A percentile compares a stretch with the other conserved stretches of the same genome.
These are phyloP conservation scores for Pocillopora verrucosa DNA, from an alignment of 64 coral and sea anemone genomes.

Conservation along the genomic window DNA sequence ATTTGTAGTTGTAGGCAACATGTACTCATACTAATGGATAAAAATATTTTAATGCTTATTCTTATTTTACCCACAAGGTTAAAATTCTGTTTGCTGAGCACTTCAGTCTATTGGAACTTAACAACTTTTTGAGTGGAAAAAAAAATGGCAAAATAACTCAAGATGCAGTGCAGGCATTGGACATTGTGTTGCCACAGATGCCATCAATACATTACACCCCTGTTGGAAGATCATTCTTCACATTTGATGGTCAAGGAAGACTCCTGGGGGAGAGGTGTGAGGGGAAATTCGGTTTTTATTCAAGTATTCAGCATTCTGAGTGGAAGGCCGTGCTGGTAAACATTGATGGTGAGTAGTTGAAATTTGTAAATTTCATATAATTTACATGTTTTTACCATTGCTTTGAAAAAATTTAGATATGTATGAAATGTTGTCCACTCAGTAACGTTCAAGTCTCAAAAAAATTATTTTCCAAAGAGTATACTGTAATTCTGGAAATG, in stretches of 20 bases:
- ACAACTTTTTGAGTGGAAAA: slow-evolving; percentile 16
- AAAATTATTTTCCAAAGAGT: too few relatives aligned
- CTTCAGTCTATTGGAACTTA: slow-evolving; percentile 37
- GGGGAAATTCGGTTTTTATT: slow-evolving; percentile 80
- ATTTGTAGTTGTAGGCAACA: too few relatives aligned
- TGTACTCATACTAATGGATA: neutral
- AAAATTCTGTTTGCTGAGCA: slow-evolving; percentile 53
- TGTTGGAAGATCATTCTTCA: slow-evolving; percentile 83
- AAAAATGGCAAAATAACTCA: slow-evolving; percentile 50
- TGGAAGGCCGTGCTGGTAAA: slow-evolving; percentile 63
- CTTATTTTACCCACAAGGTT: neutral
- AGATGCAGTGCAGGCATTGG: slow-evolving; percentile 64
- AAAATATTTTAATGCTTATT: neutral
- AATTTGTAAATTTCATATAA: neutral
- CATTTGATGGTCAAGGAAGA: slow-evolving; percentile 10
- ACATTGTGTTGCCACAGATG: slow-evolving; percentile 76
- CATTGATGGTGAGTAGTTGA: slow-evolving; percentile 50
- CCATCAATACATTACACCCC: slow-evolving; percentile 58
- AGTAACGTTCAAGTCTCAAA: too few relatives aligned
- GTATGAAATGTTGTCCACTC: too few relatives aligned
- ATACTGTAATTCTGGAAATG: too few relatives aligned
- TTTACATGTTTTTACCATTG: too few relatives aligned
- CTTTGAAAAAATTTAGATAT: too few relatives aligned
- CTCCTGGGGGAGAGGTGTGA: slow-evolving; percentile 84
- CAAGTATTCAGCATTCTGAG: slow-evolving; percentile 74